Conservation (phyloP, 2,888 invertebrate genomes). For the Eupithecia subumbrata region DNA sequence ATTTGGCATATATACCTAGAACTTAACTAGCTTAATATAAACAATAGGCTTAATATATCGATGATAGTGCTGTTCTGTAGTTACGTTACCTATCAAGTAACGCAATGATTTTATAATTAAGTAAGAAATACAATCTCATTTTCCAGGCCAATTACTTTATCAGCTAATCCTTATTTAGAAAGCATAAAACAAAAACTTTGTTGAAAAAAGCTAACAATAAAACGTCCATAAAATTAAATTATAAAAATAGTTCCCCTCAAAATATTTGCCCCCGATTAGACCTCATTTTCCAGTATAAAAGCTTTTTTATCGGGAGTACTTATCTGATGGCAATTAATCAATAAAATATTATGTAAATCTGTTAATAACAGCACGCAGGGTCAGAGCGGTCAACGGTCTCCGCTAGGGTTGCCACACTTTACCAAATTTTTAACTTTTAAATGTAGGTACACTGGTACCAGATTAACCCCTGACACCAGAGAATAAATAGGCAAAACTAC, state of each 20-base stretch:
- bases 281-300: constrained; percentile 44
- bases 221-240: neutral
- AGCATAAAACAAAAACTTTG: neutral
- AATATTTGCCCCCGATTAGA: constrained; percentile 39
- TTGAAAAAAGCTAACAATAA: neutral
- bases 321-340: constrained; percentile 61
- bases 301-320: constrained; percentile 53
- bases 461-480: too few relatives aligned
- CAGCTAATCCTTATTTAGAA: neutral
- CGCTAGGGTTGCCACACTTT: constrained; percentile 35
- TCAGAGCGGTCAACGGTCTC: constrained; percentile 50
- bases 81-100: too few relatives aligned
- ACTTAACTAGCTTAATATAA: too few relatives aligned
- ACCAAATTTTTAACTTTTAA: neutral
- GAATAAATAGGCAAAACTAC: too few relatives aligned
- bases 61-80: too few relatives aligned
- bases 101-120: neutral
- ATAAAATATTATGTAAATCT: constrained; percentile 59
- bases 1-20: too few relatives aligned
- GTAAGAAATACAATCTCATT: too few relatives aligned
- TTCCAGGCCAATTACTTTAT: neutral
- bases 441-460: neutral
- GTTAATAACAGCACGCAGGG: constrained; percentile 49
- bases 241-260: constrained; percentile 18
- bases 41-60: too few relatives aligned